Percentiles rank a stretch among this genome's conserved stretches.
Evolutionary conservation across 2,113 vertebrate genomes (phyloP).

Genomic region (Tyto alba): DNA sequence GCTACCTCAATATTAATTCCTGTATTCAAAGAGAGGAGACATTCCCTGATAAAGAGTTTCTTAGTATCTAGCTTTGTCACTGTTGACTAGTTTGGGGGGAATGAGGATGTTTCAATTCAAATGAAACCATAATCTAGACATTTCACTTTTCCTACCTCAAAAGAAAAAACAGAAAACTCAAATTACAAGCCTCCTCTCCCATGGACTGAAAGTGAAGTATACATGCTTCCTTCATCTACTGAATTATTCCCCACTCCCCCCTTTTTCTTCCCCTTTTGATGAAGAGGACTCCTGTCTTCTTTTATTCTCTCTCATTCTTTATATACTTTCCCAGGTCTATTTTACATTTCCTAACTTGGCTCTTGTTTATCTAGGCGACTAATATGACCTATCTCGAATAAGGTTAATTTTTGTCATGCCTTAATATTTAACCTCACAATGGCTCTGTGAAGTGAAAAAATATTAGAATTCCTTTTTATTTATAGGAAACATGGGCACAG

Average conservation of each 20-base stretch:
- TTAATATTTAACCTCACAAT: neutral
- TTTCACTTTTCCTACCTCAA: neutral
- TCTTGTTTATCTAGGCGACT: neutral
- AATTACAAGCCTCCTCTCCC: neutral
- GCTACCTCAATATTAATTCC: neutral
- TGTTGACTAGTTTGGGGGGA: neutral
- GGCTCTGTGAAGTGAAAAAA: neutral
- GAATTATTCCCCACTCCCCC: neutral
- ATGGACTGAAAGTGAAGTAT: neutral
- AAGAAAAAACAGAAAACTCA: neutral
- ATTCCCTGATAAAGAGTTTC: neutral
- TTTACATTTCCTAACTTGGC: neutral
- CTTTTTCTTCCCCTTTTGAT: neutral
- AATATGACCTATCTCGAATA: neutral
- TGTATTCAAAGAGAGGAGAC: neutral
- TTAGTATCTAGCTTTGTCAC: neutral
- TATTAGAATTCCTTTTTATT: neutral
- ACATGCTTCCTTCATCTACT: neutral
- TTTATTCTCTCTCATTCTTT: neutral
- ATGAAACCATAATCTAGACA: neutral
- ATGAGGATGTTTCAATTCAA: neutral
- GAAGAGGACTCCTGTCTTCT: neutral
- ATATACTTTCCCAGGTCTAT: neutral
- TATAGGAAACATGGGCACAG: neutral
- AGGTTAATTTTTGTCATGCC: neutral